Evolutionary conservation across 2,113 vertebrate species (phyloP).

Genomic region (Mesocricetus auratus): DNA sequence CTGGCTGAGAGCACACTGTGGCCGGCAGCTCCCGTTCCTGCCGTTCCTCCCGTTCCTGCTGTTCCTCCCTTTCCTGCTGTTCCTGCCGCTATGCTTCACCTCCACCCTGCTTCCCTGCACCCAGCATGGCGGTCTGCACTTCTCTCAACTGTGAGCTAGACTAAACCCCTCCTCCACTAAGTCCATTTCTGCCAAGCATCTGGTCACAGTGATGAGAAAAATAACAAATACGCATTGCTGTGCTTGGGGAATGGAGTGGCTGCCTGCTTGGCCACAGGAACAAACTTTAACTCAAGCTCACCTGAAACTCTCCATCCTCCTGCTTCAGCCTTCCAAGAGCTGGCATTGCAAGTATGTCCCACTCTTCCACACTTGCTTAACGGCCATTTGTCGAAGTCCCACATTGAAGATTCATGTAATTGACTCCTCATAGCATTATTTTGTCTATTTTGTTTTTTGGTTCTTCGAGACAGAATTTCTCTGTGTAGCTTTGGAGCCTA

Average conservation of each 20-base stretch:
- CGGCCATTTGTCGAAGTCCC: not conserved
- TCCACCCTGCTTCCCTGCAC: not conserved
- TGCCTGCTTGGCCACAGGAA: not conserved
- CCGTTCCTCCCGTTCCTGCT: no score
- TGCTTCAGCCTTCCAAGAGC: not conserved
- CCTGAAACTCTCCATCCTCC: not conserved
- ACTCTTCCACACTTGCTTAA: not conserved
- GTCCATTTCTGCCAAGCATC: not conserved
- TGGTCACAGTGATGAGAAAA: not conserved
- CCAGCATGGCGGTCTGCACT: not conserved
- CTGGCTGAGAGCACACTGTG: not conserved
- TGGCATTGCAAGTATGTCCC: not conserved
- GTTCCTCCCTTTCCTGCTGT: not conserved
- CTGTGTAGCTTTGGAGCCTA: no score
- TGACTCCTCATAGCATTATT: not conserved
- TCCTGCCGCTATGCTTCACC: not conserved
- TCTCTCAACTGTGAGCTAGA: not conserved
- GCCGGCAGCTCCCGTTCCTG: not conserved
- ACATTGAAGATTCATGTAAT: not conserved
- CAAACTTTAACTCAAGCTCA: not conserved
- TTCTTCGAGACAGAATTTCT: no score
- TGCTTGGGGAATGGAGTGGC: not conserved
- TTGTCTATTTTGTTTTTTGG: not conserved
- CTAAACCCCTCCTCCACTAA: not conserved
- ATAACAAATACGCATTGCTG: not conserved